Percentiles rank a stretch among this genome's conserved stretches.
These are phyloP conservation scores for Buathra laborator DNA, from an alignment of 2,888 invertebrate genomes.

Conservation along the genomic window DNA sequence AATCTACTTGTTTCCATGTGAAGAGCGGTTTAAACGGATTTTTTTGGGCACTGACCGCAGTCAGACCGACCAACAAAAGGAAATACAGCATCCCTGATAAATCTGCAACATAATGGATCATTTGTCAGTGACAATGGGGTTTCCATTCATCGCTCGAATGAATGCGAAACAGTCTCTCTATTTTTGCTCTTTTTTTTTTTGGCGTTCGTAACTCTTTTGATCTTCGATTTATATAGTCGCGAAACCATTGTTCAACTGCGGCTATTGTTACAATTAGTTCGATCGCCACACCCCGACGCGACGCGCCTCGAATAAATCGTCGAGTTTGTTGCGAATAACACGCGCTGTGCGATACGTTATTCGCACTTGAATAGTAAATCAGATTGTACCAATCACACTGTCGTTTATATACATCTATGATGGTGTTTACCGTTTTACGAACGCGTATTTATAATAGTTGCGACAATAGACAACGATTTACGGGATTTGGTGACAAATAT, in stretches of 20 bases:
- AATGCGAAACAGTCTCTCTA: constrained; percentile 32
- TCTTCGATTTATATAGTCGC: constrained; percentile 15
- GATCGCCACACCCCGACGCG: constrained; percentile 64
- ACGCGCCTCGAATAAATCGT: constrained; percentile 48
- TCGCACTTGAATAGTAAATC: constrained; percentile 23
- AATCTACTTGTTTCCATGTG: constrained; percentile 81
- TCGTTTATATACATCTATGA: constrained; percentile 21
- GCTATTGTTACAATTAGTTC: constrained; percentile 57
- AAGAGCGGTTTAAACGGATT: constrained; percentile 75
- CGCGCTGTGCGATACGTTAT: constrained; percentile 31
- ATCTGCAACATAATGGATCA: constrained; percentile 43
- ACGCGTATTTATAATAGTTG: not conserved
- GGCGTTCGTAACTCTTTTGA: constrained; percentile 21
- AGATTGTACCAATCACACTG: constrained; percentile 17
- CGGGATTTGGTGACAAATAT: not conserved
- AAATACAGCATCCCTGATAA: constrained; percentile 74
- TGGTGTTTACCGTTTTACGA: constrained; percentile 11
- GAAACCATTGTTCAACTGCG: constrained; percentile 38
- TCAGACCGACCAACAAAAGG: constrained; percentile 71
- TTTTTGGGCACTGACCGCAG: constrained; percentile 71
- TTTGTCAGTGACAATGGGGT: constrained; percentile 15
- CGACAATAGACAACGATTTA: not conserved
- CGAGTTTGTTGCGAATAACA: constrained; percentile 13
- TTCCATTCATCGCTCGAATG: not conserved
- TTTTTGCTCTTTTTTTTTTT: constrained; percentile 26